Conservation (phyloP, 1,140 invertebrate genomes). For the Campoletis sonorensis region DNA sequence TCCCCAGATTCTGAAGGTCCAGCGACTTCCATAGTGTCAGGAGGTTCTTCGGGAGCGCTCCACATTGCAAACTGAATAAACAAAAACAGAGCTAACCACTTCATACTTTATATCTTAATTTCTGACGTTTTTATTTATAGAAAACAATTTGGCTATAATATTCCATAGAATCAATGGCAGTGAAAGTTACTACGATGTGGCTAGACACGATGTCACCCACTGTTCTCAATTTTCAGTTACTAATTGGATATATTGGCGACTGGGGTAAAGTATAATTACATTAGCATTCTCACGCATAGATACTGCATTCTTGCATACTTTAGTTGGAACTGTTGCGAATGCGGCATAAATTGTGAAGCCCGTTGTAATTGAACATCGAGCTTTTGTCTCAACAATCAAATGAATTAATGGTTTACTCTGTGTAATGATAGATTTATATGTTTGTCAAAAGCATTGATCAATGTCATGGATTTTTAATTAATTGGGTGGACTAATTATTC, state of each 20-base stretch:
- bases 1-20: slow-evolving; percentile 57
- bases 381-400: neutral
- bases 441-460: too few species aligned
- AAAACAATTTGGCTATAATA: slow-evolving; percentile 29
- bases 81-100: slow-evolving; percentile 68
- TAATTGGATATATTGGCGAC: slow-evolving; percentile 72
- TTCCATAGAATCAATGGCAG: slow-evolving; percentile 68
- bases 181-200: slow-evolving; percentile 68
- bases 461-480: too few species aligned
- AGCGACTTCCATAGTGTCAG: slow-evolving; percentile 61
- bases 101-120: slow-evolving; percentile 60
- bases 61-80: slow-evolving; percentile 73
- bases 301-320: neutral
- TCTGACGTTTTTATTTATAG: slow-evolving; percentile 12
- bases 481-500: too few species aligned
- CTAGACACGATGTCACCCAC: slow-evolving; percentile 67
- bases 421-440: too few species aligned
- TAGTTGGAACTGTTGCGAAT: neutral
- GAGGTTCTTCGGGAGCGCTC: slow-evolving; percentile 67
- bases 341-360: neutral
- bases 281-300: slow-evolving; percentile 63
- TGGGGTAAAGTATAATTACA: slow-evolving; percentile 73
- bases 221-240: slow-evolving; percentile 69
- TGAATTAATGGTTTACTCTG: too few species aligned
- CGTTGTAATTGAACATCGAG: neutral